phyloP scores from a whole-genome alignment of 2,113 vertebrate species.

The Cochlearius cochlearius region DNA sequence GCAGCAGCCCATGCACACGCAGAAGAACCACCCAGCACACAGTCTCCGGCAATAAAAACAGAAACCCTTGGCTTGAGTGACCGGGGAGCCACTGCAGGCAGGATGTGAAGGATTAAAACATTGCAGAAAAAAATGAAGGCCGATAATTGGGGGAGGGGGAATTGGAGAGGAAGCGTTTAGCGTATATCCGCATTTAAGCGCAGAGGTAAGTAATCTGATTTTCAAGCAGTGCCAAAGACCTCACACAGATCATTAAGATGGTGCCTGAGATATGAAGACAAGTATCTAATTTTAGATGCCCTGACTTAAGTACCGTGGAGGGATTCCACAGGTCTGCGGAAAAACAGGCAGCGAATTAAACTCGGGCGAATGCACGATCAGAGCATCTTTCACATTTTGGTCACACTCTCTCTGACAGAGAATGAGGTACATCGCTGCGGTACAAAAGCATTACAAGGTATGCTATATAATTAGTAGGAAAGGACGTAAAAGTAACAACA shows the following conservation, averaged over 20 bases:
- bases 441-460: background rate
- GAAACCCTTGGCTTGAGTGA: background rate
- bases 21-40: background rate
- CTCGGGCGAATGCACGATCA: accelerated
- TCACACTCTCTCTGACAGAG: background rate
- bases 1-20: accelerated
- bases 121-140: background rate
- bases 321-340: background rate
- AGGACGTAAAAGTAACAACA: background rate
- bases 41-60: background rate
- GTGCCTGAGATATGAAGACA: slow-evolving; percentile 49
- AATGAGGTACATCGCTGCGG: background rate
- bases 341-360: background rate
- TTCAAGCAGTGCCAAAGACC: slow-evolving; percentile 50
- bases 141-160: background rate
- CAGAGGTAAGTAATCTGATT: slow-evolving; percentile 42
- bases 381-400: background rate
- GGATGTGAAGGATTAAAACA: background rate
- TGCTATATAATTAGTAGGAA: background rate
- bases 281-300: slow-evolving; percentile 52
- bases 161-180: background rate
- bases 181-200: background rate
- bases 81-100: background rate
- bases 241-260: slow-evolving; percentile 64
- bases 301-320: background rate